Base-by-base conservation (phyloP, 2,888 invertebrate genomes). In the Metellina segmentata region DNA sequence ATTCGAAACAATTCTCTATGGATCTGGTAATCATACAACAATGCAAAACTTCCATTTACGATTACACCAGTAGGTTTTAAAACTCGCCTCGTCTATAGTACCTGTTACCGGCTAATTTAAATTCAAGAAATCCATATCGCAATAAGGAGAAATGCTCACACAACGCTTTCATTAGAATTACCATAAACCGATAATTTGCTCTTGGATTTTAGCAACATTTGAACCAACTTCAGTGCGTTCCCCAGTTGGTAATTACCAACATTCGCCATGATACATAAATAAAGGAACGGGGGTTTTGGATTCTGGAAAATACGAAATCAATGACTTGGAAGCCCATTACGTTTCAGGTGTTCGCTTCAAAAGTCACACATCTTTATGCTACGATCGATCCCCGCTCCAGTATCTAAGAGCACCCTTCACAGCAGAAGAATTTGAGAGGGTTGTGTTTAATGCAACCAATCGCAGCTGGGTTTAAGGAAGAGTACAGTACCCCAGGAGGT, bases 381-480 rank as follows among this genome's bases (percentile, higher is more conserved):
- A 19, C 61, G 48, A 90, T 90, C 89, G 89, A 90, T 90, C 75
- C 20, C 70, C 8, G 19, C 16, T 13, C 13, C 79, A 81, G 52
- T 71, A 53, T 53, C 87, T 70, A 52, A 82, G 71, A 81, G 34
- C 70, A 70, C 71, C 78, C 70, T 86, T 86, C 86, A 86, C 48
- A 70, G 89, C 77, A 72, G 71, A 53, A 11, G 78, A 72, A 85
- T 78, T 82, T 49, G 69, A 61, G 75, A 82, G 77, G 53, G 69
- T 82, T 83, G 78, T 90, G 89, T 90, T 90, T 90, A 90, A 79
- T 79, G 85, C 85, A 53, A 71, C 89, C 89, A 90, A 90, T 90
- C 78, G 77, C 83, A 78, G 70, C 78, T 71, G 78, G 78, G 83
- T 51, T 82, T 81, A 75, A 83, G 75, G 20, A 49, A 78, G 19